phyloP scores from a whole-genome alignment of 1,140 invertebrate species.

The Aporrectodea caliginosa region DNA sequence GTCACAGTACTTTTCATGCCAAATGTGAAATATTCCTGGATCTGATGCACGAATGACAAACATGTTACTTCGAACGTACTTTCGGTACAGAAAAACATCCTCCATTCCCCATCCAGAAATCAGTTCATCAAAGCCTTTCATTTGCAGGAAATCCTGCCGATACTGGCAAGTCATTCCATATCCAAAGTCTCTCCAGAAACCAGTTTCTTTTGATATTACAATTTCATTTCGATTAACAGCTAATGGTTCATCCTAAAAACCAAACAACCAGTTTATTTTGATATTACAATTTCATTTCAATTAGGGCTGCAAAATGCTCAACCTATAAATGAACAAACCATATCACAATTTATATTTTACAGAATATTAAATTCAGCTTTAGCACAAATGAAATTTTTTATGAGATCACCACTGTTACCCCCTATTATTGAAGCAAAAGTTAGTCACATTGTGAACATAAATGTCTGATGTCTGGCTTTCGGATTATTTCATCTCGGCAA shows the following conservation, averaged over 20 bases:
- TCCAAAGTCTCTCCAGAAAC: constrained; percentile 80
- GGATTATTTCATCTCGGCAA: too few relatives aligned
- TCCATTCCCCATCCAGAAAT: constrained; percentile 77
- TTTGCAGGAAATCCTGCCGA: constrained; percentile 71
- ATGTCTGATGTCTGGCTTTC: too few relatives aligned
- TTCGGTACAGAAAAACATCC: constrained; percentile 75
- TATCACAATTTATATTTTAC: too few relatives aligned
- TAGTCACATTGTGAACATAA: too few relatives aligned
- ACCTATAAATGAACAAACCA: constrained; percentile 62
- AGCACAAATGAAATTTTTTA: too few relatives aligned
- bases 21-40: constrained; percentile 77
- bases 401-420: too few relatives aligned
- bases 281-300: constrained; percentile 72
- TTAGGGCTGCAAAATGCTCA: constrained; percentile 37
- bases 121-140: constrained; percentile 66
- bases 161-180: constrained; percentile 83
- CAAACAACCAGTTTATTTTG: constrained; percentile 74
- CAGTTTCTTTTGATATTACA: constrained; percentile 73
- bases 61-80: constrained; percentile 66
- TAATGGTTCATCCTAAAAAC: neutral
- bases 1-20: constrained; percentile 71
- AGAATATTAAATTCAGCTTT: too few relatives aligned
- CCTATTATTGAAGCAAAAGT: too few relatives aligned
- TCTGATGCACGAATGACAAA: constrained; percentile 75
- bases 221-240: constrained; percentile 64